Conservation (phyloP, 2,888 invertebrate species). For the Spatulosminthurus flaviceps region DNA sequence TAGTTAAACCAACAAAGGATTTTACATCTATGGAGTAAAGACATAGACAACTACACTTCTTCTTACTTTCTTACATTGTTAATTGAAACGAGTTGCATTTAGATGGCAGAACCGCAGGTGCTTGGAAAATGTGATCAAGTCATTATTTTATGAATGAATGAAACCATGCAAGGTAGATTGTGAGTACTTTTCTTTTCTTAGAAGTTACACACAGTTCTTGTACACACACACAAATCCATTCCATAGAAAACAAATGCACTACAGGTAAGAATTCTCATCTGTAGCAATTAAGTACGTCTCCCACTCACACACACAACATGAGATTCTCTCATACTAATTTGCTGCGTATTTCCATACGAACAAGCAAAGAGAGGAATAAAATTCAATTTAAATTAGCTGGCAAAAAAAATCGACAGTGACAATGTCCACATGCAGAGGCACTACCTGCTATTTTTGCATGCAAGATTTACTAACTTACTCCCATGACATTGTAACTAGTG, state of each 20-base stretch:
- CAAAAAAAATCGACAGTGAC: no score
- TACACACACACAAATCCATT: background rate
- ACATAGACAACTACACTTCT: background rate
- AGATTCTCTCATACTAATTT: no score
- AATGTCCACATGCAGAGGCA: no score
- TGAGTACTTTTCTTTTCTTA: background rate
- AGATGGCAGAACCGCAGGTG: conserved; percentile 30
- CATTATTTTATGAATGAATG: conserved; percentile 11
- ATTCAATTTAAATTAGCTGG: background rate
- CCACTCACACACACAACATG: background rate
- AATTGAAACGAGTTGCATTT: background rate
- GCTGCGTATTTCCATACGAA: no score
- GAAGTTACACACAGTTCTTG: background rate
- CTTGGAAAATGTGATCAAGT: background rate
- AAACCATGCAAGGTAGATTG: conserved; percentile 12
- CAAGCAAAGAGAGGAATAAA: background rate
- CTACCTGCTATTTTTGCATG: no score
- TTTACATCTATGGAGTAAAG: no score
- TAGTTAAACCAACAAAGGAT: background rate
- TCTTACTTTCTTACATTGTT: no score
- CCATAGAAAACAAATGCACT: background rate
- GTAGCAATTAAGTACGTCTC: no score
- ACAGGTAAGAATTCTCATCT: no score
- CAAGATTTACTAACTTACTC: no score
- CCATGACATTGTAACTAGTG: no score